A percentile compares a stretch with the other conserved stretches of the same genome.
These are phyloP conservation scores for Anhinga anhinga DNA, from an alignment of 2,113 vertebrate genomes.

Conservation along the genomic window DNA sequence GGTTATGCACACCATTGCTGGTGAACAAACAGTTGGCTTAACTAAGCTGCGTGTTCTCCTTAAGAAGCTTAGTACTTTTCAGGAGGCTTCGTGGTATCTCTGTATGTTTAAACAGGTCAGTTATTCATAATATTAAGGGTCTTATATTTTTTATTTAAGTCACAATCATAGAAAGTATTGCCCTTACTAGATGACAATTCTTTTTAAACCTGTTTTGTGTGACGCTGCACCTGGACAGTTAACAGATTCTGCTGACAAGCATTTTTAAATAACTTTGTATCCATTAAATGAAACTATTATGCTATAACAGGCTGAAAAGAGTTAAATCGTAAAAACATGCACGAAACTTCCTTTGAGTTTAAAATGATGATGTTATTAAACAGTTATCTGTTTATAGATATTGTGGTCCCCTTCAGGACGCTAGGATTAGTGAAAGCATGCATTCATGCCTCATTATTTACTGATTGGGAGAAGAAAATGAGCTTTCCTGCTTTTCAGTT, in stretches of 20 bases:
- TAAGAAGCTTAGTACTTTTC: not conserved
- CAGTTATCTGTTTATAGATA: not conserved
- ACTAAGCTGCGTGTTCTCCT: not conserved
- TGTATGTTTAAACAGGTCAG: not conserved
- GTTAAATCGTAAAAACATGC: not conserved
- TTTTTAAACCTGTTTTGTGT: not conserved
- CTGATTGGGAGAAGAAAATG: not conserved
- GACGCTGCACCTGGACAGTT: not conserved
- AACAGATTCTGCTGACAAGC: not conserved
- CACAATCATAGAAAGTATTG: not conserved
- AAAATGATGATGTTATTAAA: not conserved
- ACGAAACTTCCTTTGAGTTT: not conserved
- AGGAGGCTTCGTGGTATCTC: not conserved
- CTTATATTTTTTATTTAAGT: not conserved
- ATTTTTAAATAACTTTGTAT: not conserved
- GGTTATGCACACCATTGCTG: not conserved
- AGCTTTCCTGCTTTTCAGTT: slow-evolving; percentile 4
- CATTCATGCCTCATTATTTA: not conserved
- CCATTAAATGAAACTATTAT: not conserved
- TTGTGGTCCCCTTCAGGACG: not conserved
- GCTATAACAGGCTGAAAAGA: not conserved
- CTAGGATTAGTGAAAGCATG: not conserved
- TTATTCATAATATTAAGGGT: not conserved
- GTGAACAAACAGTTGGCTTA: not conserved
- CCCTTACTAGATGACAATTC: not conserved